phyloP scores from a whole-genome alignment of 2,113 vertebrate species.

The Bombycilla garrulus region DNA sequence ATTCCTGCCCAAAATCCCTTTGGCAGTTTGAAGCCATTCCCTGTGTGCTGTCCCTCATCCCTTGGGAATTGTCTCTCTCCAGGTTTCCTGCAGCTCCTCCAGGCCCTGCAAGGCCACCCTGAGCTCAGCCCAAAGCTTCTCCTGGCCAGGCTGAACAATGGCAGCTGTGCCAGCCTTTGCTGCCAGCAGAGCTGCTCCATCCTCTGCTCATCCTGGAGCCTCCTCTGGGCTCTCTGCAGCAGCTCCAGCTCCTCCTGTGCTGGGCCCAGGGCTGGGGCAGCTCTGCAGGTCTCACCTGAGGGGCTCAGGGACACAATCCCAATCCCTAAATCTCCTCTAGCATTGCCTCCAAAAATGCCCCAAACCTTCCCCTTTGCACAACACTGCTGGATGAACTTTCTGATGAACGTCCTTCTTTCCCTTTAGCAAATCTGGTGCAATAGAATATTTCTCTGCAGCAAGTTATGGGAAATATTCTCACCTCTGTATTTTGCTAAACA shows the following conservation, averaged over 20 bases:
- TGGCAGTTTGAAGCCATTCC: not conserved
- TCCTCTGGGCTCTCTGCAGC: not conserved
- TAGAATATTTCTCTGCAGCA: not conserved
- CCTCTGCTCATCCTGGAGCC: not conserved
- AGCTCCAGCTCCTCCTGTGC: not conserved
- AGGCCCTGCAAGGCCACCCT: not conserved
- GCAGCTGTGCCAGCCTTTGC: not conserved
- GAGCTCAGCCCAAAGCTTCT: not conserved
- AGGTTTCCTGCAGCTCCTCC: not conserved
- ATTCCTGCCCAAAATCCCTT: not conserved
- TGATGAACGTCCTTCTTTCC: not conserved
- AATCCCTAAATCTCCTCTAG: not conserved
- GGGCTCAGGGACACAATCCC: fast-evolving
- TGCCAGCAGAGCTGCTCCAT: not conserved
- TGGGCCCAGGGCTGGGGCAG: not conserved
- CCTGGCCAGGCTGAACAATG: not conserved
- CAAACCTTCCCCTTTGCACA: not conserved
- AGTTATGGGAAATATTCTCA: not conserved
- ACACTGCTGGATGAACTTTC: not conserved
- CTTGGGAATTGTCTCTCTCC: not conserved
- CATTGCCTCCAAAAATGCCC: not conserved
- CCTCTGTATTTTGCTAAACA: not conserved
- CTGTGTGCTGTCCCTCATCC: not conserved
- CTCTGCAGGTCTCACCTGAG: not conserved
- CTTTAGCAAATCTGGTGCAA: not conserved